phyloP scores from a whole-genome alignment of 2,113 vertebrate genomes.

The Colistium nudipinnis region DNA sequence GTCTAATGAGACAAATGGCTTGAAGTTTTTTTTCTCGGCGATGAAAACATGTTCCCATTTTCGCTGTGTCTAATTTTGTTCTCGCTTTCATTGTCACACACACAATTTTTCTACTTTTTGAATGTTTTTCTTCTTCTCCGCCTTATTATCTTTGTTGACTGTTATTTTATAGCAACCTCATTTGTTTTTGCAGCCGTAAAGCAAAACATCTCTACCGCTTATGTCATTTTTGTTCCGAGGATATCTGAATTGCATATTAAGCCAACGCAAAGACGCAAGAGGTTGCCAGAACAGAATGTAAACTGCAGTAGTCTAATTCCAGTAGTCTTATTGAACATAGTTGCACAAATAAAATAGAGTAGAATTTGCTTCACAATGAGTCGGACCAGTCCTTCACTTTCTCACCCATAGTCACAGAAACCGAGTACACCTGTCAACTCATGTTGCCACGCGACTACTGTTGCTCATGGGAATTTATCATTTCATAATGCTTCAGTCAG shows the following conservation, averaged over 20 bases:
- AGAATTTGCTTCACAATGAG: background rate
- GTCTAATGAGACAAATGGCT: slow-evolving; percentile 55
- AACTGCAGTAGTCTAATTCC: background rate
- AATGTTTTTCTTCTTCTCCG: background rate
- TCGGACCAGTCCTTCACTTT: background rate
- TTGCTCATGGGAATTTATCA: background rate
- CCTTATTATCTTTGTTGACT: background rate
- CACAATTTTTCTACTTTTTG: background rate
- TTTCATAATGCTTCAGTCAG: too few relatives aligned
- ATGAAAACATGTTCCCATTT: slow-evolving; percentile 31
- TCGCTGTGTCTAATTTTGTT: slow-evolving; percentile 5
- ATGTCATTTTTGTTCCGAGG: background rate
- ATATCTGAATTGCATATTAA: background rate
- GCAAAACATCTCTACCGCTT: background rate
- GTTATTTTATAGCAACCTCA: background rate
- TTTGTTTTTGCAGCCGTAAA: slow-evolving; percentile 21
- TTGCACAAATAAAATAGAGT: background rate
- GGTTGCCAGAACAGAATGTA: background rate
- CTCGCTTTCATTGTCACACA: background rate
- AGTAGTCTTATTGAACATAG: background rate
- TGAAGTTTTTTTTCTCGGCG: slow-evolving; percentile 25
- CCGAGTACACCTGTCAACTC: background rate
- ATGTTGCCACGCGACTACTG: background rate
- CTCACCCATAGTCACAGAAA: background rate
- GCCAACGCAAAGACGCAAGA: background rate